A percentile compares a stretch with the other conserved stretches of the same genome.
These are phyloP conservation scores for Sipha maydis DNA, from an alignment of 2,888 invertebrate species.

Conservation along the genomic window DNA sequence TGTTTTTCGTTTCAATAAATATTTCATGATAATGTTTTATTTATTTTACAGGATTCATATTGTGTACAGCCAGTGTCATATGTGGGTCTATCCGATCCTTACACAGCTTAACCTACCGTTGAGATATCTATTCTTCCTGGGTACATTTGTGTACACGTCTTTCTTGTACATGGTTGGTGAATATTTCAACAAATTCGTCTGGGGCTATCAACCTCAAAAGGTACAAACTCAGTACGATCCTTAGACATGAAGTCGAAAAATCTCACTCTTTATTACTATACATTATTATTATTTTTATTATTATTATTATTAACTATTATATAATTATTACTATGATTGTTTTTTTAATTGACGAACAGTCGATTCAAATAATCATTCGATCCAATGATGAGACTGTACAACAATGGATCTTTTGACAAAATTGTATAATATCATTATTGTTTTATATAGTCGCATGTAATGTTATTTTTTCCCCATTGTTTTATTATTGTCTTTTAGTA, in stretches of 20 bases:
- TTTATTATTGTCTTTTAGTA: constrained; percentile 39
- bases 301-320: constrained; percentile 25
- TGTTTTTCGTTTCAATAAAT: neutral
- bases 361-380: constrained; percentile 16
- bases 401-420: constrained; percentile 40
- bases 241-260: constrained; percentile 36
- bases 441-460: constrained; percentile 14
- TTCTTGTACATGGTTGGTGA: constrained; percentile 80
- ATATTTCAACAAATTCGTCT: constrained; percentile 76
- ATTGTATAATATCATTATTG: constrained; percentile 40
- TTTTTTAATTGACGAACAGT: constrained; percentile 17
- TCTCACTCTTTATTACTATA: constrained; percentile 22
- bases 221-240: constrained; percentile 67
- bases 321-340: neutral
- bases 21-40: neutral
- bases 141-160: constrained; percentile 73
- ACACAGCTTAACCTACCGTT: constrained; percentile 79
- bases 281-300: constrained; percentile 22
- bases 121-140: constrained; percentile 79
- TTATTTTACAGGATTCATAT: constrained; percentile 73
- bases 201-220: constrained; percentile 70
- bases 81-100: constrained; percentile 94
- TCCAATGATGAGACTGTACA: constrained; percentile 54
- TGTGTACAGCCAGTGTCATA: constrained; percentile 78
- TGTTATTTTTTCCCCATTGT: constrained; percentile 8